Percentiles rank a stretch among this genome's conserved stretches.
Evolutionary conservation across 2,113 vertebrate genomes (phyloP).

Genomic region (Gopherus flavomarginatus): DNA sequence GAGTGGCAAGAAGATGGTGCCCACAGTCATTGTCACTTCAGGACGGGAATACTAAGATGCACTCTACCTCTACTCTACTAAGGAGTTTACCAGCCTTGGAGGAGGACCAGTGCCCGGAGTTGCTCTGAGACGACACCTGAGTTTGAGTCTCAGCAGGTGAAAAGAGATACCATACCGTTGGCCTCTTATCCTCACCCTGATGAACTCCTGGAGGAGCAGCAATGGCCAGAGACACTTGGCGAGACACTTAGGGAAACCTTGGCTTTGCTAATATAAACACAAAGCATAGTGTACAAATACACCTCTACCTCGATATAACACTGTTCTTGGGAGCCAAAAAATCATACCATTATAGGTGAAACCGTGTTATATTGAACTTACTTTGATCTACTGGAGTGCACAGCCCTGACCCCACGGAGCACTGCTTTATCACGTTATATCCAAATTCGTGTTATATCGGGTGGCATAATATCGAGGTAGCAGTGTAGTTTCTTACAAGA

Average conservation of each 20-base stretch:
- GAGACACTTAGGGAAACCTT: neutral
- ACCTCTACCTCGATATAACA: too few relatives aligned
- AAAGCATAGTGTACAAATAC: neutral
- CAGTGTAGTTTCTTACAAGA: neutral
- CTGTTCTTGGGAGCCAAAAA: too few relatives aligned
- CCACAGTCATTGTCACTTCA: neutral
- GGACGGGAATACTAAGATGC: neutral
- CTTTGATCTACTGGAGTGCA: too few relatives aligned
- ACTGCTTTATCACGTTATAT: too few relatives aligned
- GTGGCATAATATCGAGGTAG: too few relatives aligned
- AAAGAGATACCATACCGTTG: neutral
- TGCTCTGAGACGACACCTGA: neutral
- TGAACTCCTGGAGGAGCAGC: neutral
- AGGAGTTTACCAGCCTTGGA: neutral
- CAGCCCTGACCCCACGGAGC: too few relatives aligned
- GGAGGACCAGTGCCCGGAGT: neutral
- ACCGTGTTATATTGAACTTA: too few relatives aligned
- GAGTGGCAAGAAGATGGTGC: neutral
- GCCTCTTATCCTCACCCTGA: neutral
- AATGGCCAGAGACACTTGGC: neutral
- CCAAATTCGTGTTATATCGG: too few relatives aligned
- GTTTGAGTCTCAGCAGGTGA: neutral
- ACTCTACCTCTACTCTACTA: neutral
- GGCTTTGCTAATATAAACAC: neutral
- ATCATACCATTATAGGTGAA: too few relatives aligned